phyloP scores from a whole-genome alignment of 1,140 invertebrate species.

The Marisa cornuarietis region DNA sequence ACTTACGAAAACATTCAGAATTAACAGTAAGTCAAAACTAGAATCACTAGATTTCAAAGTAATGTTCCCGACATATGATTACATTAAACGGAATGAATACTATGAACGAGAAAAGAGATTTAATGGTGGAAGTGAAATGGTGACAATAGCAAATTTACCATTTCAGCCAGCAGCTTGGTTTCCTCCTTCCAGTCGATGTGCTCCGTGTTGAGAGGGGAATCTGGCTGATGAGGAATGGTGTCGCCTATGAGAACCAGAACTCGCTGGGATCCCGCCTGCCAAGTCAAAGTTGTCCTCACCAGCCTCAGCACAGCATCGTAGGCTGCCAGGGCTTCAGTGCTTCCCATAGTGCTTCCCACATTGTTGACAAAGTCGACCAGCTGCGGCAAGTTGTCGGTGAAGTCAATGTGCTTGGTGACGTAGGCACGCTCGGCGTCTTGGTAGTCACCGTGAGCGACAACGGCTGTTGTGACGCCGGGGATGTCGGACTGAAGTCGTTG shows the following conservation, averaged over 20 bases:
- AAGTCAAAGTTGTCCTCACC: constrained; percentile 41
- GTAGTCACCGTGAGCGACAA: constrained; percentile 54
- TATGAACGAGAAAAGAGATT: no score
- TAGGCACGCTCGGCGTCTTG: constrained; percentile 48
- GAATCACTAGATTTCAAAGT: no score
- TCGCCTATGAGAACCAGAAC: constrained; percentile 60
- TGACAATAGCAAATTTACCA: constrained; percentile 20
- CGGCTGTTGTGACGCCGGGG: constrained; percentile 44
- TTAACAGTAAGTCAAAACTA: no score
- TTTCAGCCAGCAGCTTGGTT: constrained; percentile 42
- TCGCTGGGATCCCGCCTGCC: constrained; percentile 48
- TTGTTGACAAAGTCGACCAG: constrained; percentile 53
- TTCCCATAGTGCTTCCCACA: constrained; percentile 36
- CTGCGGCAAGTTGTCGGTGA: constrained; percentile 45
- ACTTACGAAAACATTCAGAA: no score
- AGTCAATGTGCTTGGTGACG: constrained; percentile 54
- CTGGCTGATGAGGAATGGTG: constrained; percentile 51
- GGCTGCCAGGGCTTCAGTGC: constrained; percentile 50
- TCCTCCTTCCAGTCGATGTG: constrained; percentile 57
- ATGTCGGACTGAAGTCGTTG: constrained; percentile 53
- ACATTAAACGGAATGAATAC: no score
- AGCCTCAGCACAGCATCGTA: constrained; percentile 54
- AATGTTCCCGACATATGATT: no score
- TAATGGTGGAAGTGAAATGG: no score
- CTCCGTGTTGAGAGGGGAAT: constrained; percentile 43